Evolutionary conservation across 1,140 invertebrate genomes (phyloP).

Genomic region (Carposina sasakii): DNA sequence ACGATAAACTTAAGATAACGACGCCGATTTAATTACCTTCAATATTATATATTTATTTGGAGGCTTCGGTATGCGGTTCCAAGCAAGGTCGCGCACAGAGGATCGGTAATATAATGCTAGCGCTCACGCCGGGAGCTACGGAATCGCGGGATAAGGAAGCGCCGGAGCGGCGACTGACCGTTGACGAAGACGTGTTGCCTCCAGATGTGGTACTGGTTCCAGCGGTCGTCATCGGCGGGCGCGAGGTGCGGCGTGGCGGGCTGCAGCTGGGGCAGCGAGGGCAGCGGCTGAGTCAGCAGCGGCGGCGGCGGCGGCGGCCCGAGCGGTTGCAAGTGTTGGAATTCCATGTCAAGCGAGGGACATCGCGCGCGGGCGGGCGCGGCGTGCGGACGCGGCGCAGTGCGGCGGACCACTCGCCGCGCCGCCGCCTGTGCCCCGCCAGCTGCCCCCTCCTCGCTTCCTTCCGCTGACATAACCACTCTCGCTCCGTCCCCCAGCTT

Average conservation of each 20-base stretch:
- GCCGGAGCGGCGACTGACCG: constrained; percentile 60
- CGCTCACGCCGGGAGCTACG: too few species aligned
- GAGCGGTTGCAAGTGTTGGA: constrained; percentile 49
- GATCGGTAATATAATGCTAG: too few species aligned
- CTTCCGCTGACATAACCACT: constrained; percentile 1
- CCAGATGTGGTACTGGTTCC: constrained; percentile 76
- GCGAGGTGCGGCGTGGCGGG: constrained; percentile 62
- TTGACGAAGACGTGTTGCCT: constrained; percentile 76
- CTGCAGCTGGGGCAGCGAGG: constrained; percentile 59
- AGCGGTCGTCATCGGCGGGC: constrained; percentile 69
- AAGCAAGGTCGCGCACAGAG: too few species aligned
- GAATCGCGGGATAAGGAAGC: constrained; percentile 39
- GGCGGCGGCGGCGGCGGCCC: constrained; percentile 53
- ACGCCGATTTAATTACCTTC: too few species aligned
- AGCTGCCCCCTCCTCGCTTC: constrained; percentile 13
- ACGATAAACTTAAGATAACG: too few species aligned
- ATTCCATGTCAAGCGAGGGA: constrained; percentile 46
- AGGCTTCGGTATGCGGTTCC: too few species aligned
- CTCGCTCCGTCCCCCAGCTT: background rate
- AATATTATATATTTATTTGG: too few species aligned
- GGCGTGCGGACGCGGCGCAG: constrained; percentile 37
- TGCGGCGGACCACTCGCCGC: constrained; percentile 25
- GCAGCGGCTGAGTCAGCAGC: constrained; percentile 51
- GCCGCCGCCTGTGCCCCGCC: constrained; percentile 29
- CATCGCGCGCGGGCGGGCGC: constrained; percentile 44